Percentiles rank a stretch among this genome's conserved stretches.
These are phyloP conservation scores for Rhincodon typus DNA, from an alignment of 2,797 vertebrate species.

Conservation along the genomic window DNA sequence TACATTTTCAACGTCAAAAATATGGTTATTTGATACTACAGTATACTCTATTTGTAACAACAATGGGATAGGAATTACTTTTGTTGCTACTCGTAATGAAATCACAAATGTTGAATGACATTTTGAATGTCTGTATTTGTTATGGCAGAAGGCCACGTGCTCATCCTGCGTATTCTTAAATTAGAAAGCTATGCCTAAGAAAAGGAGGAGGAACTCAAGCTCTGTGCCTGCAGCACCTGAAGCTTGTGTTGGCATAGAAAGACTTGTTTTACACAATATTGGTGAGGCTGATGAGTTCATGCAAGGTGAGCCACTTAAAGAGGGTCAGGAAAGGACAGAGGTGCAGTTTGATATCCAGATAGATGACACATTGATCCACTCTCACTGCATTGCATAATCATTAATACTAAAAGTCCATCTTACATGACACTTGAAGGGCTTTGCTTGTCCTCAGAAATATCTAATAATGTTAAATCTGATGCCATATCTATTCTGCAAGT, in stretches of 20 bases:
- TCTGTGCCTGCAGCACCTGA: neutral
- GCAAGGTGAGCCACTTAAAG: neutral
- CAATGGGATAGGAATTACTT: neutral
- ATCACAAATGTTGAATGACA: neutral
- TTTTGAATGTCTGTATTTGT: neutral
- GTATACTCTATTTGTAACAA: neutral
- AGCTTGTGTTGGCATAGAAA: neutral
- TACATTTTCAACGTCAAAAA: neutral
- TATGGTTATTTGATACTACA: neutral
- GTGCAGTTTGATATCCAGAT: neutral
- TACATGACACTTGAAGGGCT: neutral
- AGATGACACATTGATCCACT: neutral
- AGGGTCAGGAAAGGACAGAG: neutral
- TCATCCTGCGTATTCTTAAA: neutral
- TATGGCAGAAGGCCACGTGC: neutral
- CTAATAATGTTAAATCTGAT: neutral
- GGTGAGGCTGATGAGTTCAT: neutral
- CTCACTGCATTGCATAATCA: neutral
- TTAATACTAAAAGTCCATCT: neutral
- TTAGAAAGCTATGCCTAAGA: neutral
- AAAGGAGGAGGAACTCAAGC: neutral
- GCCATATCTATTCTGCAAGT: neutral
- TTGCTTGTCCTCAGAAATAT: neutral
- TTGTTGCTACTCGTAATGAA: neutral
- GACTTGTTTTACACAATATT: neutral